These are phyloP conservation scores for Schizothorax lantsangensis DNA, from an alignment of 2,797 vertebrate genomes.

Conservation along the genomic window DNA sequence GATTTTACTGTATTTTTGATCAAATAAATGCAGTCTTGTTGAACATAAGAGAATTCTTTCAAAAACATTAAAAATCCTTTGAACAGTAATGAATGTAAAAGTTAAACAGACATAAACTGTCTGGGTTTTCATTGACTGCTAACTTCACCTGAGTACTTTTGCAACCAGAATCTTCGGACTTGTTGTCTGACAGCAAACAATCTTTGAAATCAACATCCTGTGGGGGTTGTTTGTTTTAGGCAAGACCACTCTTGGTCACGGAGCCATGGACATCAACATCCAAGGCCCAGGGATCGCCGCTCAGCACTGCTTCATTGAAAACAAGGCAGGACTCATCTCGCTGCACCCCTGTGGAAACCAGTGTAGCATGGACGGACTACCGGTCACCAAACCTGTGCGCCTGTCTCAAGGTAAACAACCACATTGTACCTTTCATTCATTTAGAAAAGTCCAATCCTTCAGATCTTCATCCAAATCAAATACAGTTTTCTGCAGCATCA, in stretches of 20 bases:
- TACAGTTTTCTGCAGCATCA: background rate
- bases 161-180: background rate
- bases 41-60: background rate
- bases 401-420: constrained; percentile 88
- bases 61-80: background rate
- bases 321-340: constrained; percentile 81
- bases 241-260: constrained; percentile 86
- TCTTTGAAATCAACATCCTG: constrained; percentile 24
- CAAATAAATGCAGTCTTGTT: background rate
- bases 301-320: constrained; percentile 94
- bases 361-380: constrained; percentile 86
- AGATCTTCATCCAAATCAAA: background rate
- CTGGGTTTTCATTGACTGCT: background rate
- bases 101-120: background rate
- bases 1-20: background rate
- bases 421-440: background rate
- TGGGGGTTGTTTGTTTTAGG: constrained; percentile 70
- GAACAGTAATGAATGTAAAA: background rate
- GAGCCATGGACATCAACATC: constrained; percentile 83
- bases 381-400: constrained; percentile 79
- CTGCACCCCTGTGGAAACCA: constrained; percentile 90
- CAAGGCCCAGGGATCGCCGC: constrained; percentile 86
- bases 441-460: background rate
- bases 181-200: constrained; percentile 3
- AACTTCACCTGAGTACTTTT: background rate